Percentiles rank a stretch among this genome's conserved stretches.
Evolutionary conservation across 2,113 vertebrate genomes (phyloP).

Genomic region (Lophius piscatorius): DNA sequence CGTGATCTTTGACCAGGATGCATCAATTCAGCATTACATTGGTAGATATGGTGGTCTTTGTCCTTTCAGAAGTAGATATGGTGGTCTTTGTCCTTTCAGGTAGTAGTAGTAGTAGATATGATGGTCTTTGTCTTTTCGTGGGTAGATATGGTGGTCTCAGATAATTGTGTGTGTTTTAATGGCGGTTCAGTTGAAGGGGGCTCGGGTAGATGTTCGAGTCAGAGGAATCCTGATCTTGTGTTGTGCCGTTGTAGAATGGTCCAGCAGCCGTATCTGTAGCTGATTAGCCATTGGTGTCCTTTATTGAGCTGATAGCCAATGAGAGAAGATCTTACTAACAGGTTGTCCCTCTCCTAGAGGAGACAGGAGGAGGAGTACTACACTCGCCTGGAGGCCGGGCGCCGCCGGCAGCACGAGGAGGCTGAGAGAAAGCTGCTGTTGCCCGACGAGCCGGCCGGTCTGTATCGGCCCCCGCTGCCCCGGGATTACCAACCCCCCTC

Average conservation of each 20-base stretch:
- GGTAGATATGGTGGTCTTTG: not conserved
- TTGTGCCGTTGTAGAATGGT: not conserved
- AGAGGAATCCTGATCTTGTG: not conserved
- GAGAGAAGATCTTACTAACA: constrained; percentile 72
- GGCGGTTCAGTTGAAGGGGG: no score
- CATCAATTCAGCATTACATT: not conserved
- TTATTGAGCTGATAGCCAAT: constrained; percentile 42
- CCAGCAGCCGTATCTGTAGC: constrained; percentile 7
- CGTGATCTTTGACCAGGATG: not conserved
- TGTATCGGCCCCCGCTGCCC: constrained; percentile 96
- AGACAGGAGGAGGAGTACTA: constrained; percentile 99
- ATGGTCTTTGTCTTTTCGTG: not conserved
- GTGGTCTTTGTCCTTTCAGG: not conserved
- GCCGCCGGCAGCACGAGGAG: constrained; percentile 95
- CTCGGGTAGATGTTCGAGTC: no score
- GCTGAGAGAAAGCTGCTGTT: constrained; percentile 93
- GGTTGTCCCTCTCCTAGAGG: constrained; percentile 87
- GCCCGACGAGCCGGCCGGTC: constrained; percentile 91
- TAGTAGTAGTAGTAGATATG: not conserved
- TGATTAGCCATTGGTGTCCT: constrained; percentile 17
- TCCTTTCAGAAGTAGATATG: no score
- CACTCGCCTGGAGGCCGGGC: constrained; percentile 93
- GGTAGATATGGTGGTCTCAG: no score
- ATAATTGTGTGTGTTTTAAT: no score
- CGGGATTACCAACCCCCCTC: constrained; percentile 91